Evolutionary conservation across 1,140 invertebrate genomes (phyloP), one percentile per base, ranked within the genome.

Genomic region (Heliconius nattereri): DNA sequence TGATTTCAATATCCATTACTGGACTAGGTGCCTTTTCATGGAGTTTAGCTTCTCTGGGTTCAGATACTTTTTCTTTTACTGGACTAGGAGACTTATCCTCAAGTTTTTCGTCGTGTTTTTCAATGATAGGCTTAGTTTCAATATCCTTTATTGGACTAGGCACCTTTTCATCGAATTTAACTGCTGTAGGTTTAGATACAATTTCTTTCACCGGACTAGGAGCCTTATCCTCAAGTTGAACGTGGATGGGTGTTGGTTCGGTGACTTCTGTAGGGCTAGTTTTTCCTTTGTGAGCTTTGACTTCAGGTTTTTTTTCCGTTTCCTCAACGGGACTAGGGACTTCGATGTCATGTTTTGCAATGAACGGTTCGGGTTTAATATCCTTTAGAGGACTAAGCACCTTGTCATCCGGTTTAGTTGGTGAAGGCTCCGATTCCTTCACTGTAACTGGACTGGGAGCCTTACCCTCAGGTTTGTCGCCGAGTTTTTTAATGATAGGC

Each of bases 161-260:
- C 29, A 11, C 70, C 11, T 85, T 87, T 16, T 81, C 76, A 7
- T 60, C 75, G 6, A n/a, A 13, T 49, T 78, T 73, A 26, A 19
- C 1, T 3, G n/a, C 1, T 5, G n/a, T 3, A 8, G 35, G 20
- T 16, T 26, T 23, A 7, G 40, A 6, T 26, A 16, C 45, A 9
- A 7, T 19, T 23, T 77, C 80, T 52, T 75, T 80, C 19, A 52
- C 71, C 7, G 73, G 71, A 40, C 70, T 76, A 7, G 52, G 70
- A 29, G 23, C 57, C 45, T 45, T 45, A 45, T 45, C 45, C 13
- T 45, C 45, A 13, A 45, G 45, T 60, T n/a, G n/a, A n/a, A n/a
- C n/a, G n/a, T n/a, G n/a, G n/a, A n/a, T n/a, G n/a, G n/a, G n/a
- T n/a, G n/a, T n/a, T n/a, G n/a, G n/a, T n/a, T 71, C 40, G 3